Base-by-base conservation (phyloP, 2,797 vertebrate genomes). In the Paramormyrops hopkinsi region DNA sequence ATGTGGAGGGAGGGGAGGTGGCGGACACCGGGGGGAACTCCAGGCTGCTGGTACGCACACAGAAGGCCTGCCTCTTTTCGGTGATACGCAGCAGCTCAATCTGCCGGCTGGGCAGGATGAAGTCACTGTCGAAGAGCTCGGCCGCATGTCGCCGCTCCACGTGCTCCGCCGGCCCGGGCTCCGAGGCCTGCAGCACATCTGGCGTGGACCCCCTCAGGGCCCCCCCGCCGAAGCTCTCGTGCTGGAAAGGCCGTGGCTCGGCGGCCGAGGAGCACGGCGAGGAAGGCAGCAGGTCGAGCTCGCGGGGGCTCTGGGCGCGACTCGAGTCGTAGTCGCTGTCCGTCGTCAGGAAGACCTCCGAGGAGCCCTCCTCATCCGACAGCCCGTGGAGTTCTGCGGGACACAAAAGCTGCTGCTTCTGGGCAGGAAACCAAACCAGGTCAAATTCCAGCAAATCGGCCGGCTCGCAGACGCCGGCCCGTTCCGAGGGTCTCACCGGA, bases 311-410 rank as follows among this genome's bases (percentile, higher is more conserved):
- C 91, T 97, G 97, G 0, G 97, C 97, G 1, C 96, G 95, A 91
- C 97, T 97, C 86, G 97, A 98, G 93, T 97, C 97, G 0, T 97
- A 97, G 93, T 98, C 97, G 0, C 97, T 98, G 92, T 98, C 97
- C 0, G 97, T 97, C 89, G 97, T 96, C 93, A 98, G 95, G 94
- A 98, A 98, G 92, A 98, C 97, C 93, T 98, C 97, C 0, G 97
- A 97, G 1, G 97, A 97, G 88, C 97, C 97, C 86, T 98, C 97
- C 89, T 98, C 97, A 0, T 98, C 97, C 0, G 97, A 98, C 2
- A 96, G 91, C n/a, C 93, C 94, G 2, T 94, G 94, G 89, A 94
- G 94, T 93, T 96, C 96, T 96, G 87, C 56, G 90, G 48, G 82
- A 54, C 22, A 1, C 51, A 53, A 17, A 85, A 90, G 46, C 11